phyloP scores from a whole-genome alignment of 2,888 invertebrate species.

The Zootermopsis nevadensis region DNA sequence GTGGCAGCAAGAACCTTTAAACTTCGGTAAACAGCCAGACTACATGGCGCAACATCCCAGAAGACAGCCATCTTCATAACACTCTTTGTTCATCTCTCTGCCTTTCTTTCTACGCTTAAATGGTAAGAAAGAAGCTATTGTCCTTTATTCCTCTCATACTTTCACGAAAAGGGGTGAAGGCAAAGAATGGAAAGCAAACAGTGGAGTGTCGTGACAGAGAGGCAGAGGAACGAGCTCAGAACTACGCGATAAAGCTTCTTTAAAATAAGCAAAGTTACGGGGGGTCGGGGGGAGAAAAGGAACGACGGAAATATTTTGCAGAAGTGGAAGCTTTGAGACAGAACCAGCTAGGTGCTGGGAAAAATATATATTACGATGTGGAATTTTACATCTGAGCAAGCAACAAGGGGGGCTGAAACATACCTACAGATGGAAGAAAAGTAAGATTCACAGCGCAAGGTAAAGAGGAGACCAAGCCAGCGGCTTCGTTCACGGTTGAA shows the following conservation, averaged over 20 bases:
- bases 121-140: background rate
- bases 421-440: background rate
- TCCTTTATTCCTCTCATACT: background rate
- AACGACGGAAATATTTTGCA: conserved; percentile 4
- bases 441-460: background rate
- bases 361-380: conserved; percentile 6
- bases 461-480: background rate
- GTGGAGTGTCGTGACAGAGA: background rate
- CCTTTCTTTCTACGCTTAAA: background rate
- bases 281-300: background rate
- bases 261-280: background rate
- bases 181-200: background rate
- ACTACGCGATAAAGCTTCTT: background rate
- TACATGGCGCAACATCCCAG: too few species aligned
- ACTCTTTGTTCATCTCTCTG: too few species aligned
- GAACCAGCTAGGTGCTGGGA: background rate
- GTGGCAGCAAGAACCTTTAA: too few species aligned
- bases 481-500: background rate
- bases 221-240: background rate
- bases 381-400: background rate
- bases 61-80: too few species aligned
- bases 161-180: background rate
- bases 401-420: background rate
- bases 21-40: too few species aligned
- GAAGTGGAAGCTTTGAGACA: conserved; percentile 1